phyloP scores from a whole-genome alignment of 2,888 invertebrate genomes.

The Ceratothoa steindachneri region DNA sequence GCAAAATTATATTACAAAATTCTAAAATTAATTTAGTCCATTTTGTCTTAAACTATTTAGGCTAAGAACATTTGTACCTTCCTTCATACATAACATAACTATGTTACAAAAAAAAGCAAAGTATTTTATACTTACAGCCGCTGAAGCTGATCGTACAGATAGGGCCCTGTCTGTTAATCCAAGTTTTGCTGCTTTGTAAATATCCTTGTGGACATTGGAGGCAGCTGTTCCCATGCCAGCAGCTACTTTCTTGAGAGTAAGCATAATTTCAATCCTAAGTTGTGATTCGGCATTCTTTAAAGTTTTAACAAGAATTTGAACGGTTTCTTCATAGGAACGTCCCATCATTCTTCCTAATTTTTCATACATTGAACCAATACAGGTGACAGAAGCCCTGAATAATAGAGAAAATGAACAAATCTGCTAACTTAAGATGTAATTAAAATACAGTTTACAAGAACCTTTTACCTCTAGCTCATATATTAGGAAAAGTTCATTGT shows the following conservation, averaged over 20 bases:
- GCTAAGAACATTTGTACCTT: too few species aligned
- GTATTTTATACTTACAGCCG: slow-evolving; percentile 66
- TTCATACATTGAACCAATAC: slow-evolving; percentile 95
- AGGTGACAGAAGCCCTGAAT: slow-evolving; percentile 88
- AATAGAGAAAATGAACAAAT: not conserved
- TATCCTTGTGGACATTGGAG: slow-evolving; percentile 75
- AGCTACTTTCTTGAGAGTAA: slow-evolving; percentile 83
- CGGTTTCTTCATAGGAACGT: slow-evolving; percentile 94
- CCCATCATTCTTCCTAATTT: slow-evolving; percentile 98
- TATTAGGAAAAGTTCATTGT: too few species aligned
- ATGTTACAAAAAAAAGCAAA: too few species aligned
- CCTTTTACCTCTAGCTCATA: too few species aligned
- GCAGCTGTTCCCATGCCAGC: slow-evolving; percentile 94
- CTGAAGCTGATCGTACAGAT: slow-evolving; percentile 88
- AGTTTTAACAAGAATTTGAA: slow-evolving; percentile 82
- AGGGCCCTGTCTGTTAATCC: slow-evolving; percentile 86
- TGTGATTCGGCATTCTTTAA: slow-evolving; percentile 92
- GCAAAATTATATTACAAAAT: too few species aligned
- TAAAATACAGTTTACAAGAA: slow-evolving; percentile 46
- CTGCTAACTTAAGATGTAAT: not conserved
- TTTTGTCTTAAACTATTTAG: too few species aligned
- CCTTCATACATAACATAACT: too few species aligned
- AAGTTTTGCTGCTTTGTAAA: slow-evolving; percentile 83
- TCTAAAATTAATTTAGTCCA: too few species aligned
- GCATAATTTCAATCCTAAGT: slow-evolving; percentile 92